These are phyloP conservation scores for Acipenser ruthenus DNA, from an alignment of 2,797 vertebrate genomes.

Conservation along the genomic window DNA sequence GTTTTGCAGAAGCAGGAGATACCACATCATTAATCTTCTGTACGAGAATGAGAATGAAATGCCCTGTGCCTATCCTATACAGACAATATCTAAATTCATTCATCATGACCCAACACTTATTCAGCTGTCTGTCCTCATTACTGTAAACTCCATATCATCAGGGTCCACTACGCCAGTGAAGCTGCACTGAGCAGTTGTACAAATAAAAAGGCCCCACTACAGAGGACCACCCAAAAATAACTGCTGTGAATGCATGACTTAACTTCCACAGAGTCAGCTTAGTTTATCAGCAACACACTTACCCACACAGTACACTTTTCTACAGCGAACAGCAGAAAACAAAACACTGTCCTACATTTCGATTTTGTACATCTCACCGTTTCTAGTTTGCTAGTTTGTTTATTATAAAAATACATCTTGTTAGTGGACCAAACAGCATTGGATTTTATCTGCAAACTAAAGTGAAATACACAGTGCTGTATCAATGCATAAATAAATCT, in stretches of 20 bases:
- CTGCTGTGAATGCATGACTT: not conserved
- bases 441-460: too few species aligned
- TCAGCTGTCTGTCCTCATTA: conserved; percentile 20
- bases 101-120: conserved; percentile 10
- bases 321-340: too few species aligned
- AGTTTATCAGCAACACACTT: conserved; percentile 20
- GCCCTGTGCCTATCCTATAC: conserved; percentile 4
- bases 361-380: too few species aligned
- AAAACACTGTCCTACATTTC: too few species aligned
- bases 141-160: conserved; percentile 10
- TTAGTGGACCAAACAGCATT: too few species aligned
- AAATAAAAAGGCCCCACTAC: conserved; percentile 10
- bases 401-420: too few species aligned
- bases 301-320: conserved; percentile 7
- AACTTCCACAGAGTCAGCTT: not conserved
- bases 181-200: not conserved
- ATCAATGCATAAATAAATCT: too few species aligned
- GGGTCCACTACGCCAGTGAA: not conserved
- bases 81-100: conserved; percentile 18
- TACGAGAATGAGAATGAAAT: conserved; percentile 5
- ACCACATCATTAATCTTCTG: not conserved
- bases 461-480: too few species aligned
- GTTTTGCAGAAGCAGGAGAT: not conserved
- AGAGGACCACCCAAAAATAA: not conserved
- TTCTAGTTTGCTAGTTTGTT: too few species aligned